Conservation (phyloP, 2,888 invertebrate species). For the Caenorhabditis sp. region DNA sequence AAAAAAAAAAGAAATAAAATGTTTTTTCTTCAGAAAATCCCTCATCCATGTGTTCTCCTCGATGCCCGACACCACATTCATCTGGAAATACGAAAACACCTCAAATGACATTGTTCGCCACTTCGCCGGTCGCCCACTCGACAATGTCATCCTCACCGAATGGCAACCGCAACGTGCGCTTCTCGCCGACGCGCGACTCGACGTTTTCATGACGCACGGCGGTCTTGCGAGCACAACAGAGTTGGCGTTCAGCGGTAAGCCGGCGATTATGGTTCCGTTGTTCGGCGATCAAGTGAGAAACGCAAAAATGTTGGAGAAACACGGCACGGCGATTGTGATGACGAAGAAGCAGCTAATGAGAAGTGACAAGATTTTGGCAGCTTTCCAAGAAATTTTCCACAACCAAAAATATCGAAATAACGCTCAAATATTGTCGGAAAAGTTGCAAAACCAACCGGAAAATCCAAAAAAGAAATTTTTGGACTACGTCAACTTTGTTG, state of each 20-base stretch:
- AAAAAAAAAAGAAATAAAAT: background rate
- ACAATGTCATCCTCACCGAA: constrained; percentile 42
- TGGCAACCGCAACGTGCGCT: constrained; percentile 52
- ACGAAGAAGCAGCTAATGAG: constrained; percentile 30
- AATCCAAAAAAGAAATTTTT: constrained; percentile 28
- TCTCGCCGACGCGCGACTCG: constrained; percentile 36
- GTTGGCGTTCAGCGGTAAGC: constrained; percentile 37
- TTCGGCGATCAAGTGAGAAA: constrained; percentile 50
- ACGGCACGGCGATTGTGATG: constrained; percentile 33
- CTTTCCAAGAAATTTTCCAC: constrained; percentile 22
- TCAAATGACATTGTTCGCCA: constrained; percentile 20
- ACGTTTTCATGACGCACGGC: constrained; percentile 45
- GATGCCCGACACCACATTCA: constrained; percentile 47
- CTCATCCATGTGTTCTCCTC: constrained; percentile 27
- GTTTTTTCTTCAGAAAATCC: constrained; percentile 25
- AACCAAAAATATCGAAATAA: constrained; percentile 12
- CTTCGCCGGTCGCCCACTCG: constrained; percentile 15
- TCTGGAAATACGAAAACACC: constrained; percentile 50
- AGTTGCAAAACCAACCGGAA: constrained; percentile 30
- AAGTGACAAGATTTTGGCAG: constrained; percentile 10
- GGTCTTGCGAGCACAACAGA: constrained; percentile 45
- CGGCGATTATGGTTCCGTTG: constrained; percentile 37
- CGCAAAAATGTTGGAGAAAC: constrained; percentile 32
- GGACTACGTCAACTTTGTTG: constrained; percentile 35
- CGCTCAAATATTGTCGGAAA: constrained; percentile 18